Evolutionary conservation across 2,113 vertebrate genomes (phyloP).

Genomic region (Etheostoma spectabile): DNA sequence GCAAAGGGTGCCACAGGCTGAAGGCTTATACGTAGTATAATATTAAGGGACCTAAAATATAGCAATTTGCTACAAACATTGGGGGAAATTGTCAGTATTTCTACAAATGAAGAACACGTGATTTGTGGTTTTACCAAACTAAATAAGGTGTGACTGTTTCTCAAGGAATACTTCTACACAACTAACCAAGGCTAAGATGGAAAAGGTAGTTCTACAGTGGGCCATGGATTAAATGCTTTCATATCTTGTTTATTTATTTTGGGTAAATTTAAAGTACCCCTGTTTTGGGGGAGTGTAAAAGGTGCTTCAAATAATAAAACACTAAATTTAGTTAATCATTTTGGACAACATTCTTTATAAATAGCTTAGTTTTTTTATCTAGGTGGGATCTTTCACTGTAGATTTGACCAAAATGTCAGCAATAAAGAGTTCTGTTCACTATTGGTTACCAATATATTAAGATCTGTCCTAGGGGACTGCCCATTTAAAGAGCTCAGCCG

Average conservation of each 20-base stretch:
- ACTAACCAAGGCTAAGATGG: conserved; percentile 75
- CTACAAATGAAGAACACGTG: conserved; percentile 63
- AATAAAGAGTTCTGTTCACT: conserved; percentile 85
- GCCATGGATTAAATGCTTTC: conserved; percentile 63
- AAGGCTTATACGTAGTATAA: conserved; percentile 80
- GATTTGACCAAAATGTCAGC: conserved; percentile 82
- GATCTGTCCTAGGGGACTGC: conserved; percentile 86
- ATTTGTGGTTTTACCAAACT: conserved; percentile 67
- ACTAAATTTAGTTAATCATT: conserved; percentile 61
- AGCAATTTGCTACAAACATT: conserved; percentile 84
- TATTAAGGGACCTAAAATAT: conserved; percentile 72
- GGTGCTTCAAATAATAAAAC: conserved; percentile 77
- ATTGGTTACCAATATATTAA: conserved; percentile 90
- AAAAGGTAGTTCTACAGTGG: conserved; percentile 58
- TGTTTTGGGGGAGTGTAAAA: conserved; percentile 60
- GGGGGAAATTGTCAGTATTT: conserved; percentile 56
- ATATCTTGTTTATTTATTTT: conserved; percentile 34
- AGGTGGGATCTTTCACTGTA: conserved; percentile 71
- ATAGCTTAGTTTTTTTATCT: conserved; percentile 60
- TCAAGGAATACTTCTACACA: conserved; percentile 79
- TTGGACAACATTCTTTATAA: conserved; percentile 72
- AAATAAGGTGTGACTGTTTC: conserved; percentile 84
- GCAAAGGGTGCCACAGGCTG: conserved; percentile 66
- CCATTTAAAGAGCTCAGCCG: conserved; percentile 79
- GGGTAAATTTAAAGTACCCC: conserved; percentile 55